Evolutionary conservation across 2,797 vertebrate species (phyloP), one percentile per base, ranked within the genome.

Genomic region (Otolemur crassicaudatus): DNA sequence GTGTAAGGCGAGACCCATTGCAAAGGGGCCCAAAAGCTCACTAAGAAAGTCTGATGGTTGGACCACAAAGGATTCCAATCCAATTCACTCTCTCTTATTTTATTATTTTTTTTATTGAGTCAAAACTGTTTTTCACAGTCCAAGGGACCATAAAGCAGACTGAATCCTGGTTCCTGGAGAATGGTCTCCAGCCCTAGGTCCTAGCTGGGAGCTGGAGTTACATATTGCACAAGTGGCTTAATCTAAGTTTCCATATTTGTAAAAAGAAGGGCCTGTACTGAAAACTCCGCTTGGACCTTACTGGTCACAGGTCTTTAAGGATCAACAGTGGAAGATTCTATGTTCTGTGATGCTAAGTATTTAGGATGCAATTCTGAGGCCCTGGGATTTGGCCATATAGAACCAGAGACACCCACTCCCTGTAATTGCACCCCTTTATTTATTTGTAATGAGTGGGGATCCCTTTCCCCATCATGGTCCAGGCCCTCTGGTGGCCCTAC

Each of bases 381-480:
- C 49, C 10, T 19, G 43, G 73, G 43, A 53, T 87, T 53, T 40
- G 61, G 20, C 61, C 16, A 29, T 34, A 92, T 19, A 46, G 60
- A 94, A 95, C 11, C 88, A 97, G 37, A 97, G 49, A 97, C 3
- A 25, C 53, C 31, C 25, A 90, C 49, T 87, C 16, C 94, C 76
- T 61, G 61, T 27, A 67, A 14, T 96, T 27, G 60, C 4, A 31
- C 1, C n/a, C 40, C 46, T 73, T 69, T 75, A 23, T 97, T 97
- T 98, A 98, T 96, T 97, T 94, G 17, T 82, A 90, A 63, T 29
- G 34, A 79, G 19, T 34, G 7, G 23, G 72, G 85, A 31, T 19
- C 65, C 69, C 49, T 69, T 63, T 81, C 72, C 43, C 87, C 46
- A 8, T 17, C 1, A 3, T 8, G 29, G 81, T 56, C 29, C 65